Conservation (phyloP, 2,113 vertebrate species). For the Chaetorhynchus papuensis region DNA sequence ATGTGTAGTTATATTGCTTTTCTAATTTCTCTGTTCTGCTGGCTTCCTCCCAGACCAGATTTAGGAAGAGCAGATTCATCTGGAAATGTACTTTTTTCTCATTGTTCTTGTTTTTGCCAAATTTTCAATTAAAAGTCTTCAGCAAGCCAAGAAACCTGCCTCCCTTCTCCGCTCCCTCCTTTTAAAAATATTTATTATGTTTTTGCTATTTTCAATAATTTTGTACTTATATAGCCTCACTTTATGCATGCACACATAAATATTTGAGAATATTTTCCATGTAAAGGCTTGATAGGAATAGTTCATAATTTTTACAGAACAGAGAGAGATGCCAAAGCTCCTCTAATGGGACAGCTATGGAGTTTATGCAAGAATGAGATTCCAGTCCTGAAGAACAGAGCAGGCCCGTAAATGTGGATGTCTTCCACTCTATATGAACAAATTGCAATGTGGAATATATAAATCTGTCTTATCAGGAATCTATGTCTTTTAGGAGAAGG, state of each 20-base stretch:
- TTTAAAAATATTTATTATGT: neutral
- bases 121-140: constrained; percentile 29
- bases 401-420: neutral
- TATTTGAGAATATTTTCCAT: constrained; percentile 21
- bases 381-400: neutral
- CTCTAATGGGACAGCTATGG: neutral
- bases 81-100: constrained; percentile 20
- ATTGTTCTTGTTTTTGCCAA: constrained; percentile 13
- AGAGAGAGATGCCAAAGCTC: neutral
- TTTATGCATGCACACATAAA: neutral
- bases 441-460: neutral
- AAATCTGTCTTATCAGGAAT: neutral
- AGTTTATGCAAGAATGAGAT: neutral
- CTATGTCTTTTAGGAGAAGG: neutral
- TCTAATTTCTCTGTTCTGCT: neutral
- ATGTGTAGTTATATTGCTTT: neutral
- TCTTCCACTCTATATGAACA: neutral
- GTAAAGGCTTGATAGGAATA: neutral
- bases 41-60: constrained; percentile 10
- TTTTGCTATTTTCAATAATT: neutral
- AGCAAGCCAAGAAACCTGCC: constrained; percentile 9
- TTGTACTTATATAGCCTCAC: neutral
- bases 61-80: constrained; percentile 30
- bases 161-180: rapidly evolving
- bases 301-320: neutral